A percentile compares a stretch with the other conserved stretches of the same genome.
These are phyloP conservation scores for Sinotaia quadrata DNA, from an alignment of 2,888 invertebrate genomes.

Conservation along the genomic window DNA sequence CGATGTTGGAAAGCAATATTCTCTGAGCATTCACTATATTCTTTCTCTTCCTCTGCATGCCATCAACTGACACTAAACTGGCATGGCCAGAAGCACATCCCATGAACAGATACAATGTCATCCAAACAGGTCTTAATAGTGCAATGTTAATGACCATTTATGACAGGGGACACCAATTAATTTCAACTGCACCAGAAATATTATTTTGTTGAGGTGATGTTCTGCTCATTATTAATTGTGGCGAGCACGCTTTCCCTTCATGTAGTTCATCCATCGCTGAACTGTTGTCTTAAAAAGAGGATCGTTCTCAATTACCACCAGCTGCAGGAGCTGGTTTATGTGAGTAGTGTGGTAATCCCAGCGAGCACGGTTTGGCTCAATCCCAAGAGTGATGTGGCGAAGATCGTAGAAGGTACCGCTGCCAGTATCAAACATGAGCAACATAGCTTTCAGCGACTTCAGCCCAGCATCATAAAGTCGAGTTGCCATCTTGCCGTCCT, in stretches of 20 bases:
- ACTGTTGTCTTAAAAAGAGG: slow-evolving; percentile 87
- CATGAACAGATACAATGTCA: too few species aligned
- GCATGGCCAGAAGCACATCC: too few species aligned
- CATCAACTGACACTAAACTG: too few species aligned
- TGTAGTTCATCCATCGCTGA: slow-evolving; percentile 93
- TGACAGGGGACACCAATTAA: too few species aligned
- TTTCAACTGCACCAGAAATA: background rate
- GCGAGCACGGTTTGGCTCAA: slow-evolving; percentile 89
- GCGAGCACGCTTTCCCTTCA: slow-evolving; percentile 93
- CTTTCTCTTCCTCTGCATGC: too few species aligned
- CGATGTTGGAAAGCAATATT: too few species aligned
- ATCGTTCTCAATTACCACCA: slow-evolving; percentile 85
- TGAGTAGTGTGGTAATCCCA: slow-evolving; percentile 99
- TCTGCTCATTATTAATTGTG: slow-evolving; percentile 80
- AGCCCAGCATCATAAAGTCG: slow-evolving; percentile 63
- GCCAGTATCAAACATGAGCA: slow-evolving; percentile 92
- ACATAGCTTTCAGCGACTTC: slow-evolving; percentile 86
- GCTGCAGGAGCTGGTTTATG: slow-evolving; percentile 87
- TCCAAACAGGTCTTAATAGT: too few species aligned
- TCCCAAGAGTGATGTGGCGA: slow-evolving; percentile 85
- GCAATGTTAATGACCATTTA: too few species aligned
- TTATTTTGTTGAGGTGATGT: background rate
- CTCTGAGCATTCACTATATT: too few species aligned
- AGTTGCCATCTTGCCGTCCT: slow-evolving; percentile 77
- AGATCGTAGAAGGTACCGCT: slow-evolving; percentile 97